Evolutionary conservation across 2,113 vertebrate genomes (phyloP).

Genomic region (Spheniscus mendiculus): DNA sequence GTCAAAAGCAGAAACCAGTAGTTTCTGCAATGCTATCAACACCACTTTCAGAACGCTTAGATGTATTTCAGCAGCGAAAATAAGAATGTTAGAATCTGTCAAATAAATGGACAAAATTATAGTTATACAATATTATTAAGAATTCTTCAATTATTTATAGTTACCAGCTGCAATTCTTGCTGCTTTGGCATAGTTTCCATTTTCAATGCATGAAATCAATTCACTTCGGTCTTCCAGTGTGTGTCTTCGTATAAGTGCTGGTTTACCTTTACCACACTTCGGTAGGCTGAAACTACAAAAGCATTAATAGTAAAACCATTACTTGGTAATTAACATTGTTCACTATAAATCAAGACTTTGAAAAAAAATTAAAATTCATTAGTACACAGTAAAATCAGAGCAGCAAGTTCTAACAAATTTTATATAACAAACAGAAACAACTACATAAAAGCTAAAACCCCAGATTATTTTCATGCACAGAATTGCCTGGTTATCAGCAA

Average conservation of each 20-base stretch:
- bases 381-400: neutral
- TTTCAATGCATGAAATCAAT: slow-evolving; percentile 95
- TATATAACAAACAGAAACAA: neutral
- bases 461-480: neutral
- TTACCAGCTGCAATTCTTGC: slow-evolving; percentile 94
- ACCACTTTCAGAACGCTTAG: neutral
- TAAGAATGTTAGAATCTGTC: neutral
- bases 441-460: neutral
- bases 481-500: neutral
- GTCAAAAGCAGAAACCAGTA: neutral
- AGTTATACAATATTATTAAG: neutral
- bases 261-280: slow-evolving; percentile 94
- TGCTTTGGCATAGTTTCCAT: slow-evolving; percentile 94
- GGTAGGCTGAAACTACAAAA: slow-evolving; percentile 80
- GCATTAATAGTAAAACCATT: neutral
- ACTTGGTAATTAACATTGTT: neutral
- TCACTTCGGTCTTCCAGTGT: slow-evolving; percentile 93
- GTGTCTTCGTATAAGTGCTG: slow-evolving; percentile 91
- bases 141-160: neutral
- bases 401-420: neutral
- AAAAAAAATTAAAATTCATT: neutral
- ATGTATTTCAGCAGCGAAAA: neutral
- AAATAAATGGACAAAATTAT: neutral
- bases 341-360: neutral
- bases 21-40: neutral